Evolutionary conservation across 2,113 vertebrate genomes (phyloP).

Genomic region (Channa maculata): DNA sequence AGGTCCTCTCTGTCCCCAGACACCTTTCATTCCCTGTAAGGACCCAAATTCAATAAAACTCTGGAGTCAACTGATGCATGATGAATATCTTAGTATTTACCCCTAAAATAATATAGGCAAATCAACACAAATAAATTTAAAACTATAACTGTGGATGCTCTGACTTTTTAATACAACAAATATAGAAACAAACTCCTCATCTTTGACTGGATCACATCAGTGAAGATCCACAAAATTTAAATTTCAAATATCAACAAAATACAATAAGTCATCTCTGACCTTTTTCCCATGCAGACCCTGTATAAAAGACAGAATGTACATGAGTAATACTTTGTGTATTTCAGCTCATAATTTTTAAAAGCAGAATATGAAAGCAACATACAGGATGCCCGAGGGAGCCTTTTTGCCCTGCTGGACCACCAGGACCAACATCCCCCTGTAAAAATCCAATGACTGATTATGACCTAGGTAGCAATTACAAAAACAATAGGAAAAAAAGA

Average conservation of each 20-base stretch:
- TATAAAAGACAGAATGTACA: conserved; percentile 24
- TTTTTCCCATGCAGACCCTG: conserved; percentile 80
- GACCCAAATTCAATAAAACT: conserved; percentile 3
- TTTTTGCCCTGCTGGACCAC: conserved; percentile 65
- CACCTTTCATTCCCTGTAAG: conserved; percentile 80
- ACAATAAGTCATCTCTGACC: conserved; percentile 56
- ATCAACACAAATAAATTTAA: not conserved
- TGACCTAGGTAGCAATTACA: not conserved
- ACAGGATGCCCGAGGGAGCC: conserved; percentile 74
- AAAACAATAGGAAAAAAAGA: not conserved
- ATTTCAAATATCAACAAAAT: not conserved
- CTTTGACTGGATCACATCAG: not conserved
- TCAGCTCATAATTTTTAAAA: not conserved
- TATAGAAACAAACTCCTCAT: not conserved
- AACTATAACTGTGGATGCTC: not conserved
- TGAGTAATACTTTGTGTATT: not conserved
- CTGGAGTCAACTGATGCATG: not conserved
- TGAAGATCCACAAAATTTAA: not conserved
- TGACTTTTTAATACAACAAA: not conserved
- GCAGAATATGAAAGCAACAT: conserved; percentile 49
- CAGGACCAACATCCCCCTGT: conserved; percentile 77
- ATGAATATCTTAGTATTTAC: too few species aligned
- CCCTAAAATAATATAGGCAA: not conserved
- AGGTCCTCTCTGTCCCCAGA: conserved; percentile 65
- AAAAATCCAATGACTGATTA: conserved; percentile 11